These are phyloP conservation scores for Periophthalmus magnuspinnatus DNA, from an alignment of 2,797 vertebrate species.

Conservation along the genomic window DNA sequence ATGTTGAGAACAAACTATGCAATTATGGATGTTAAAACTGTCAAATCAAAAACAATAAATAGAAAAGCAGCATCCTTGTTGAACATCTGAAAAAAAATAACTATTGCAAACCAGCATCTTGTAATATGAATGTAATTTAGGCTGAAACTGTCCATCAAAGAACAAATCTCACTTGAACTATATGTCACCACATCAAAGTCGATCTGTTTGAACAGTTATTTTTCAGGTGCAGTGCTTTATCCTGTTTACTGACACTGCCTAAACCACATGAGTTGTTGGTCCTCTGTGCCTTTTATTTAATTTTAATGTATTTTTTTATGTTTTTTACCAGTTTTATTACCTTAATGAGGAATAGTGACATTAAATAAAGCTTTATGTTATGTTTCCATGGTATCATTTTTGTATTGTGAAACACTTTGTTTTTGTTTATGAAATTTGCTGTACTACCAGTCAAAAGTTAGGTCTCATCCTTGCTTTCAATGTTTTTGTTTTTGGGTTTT, in stretches of 20 bases:
- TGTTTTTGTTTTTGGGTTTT: too few relatives aligned
- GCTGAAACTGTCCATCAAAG: neutral
- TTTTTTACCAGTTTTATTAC: too few relatives aligned
- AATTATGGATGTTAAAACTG: neutral
- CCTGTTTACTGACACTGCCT: neutral
- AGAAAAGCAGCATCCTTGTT: neutral
- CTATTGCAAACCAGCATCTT: neutral
- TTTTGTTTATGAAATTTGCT: too few relatives aligned
- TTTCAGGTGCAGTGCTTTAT: neutral
- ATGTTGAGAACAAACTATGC: too few relatives aligned
- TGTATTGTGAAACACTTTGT: too few relatives aligned
- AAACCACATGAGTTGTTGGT: neutral
- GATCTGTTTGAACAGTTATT: neutral
- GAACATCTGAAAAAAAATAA: neutral
- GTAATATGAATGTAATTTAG: neutral
- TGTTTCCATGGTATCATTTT: too few relatives aligned
- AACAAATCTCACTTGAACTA: neutral
- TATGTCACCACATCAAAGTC: neutral
- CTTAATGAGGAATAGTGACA: too few relatives aligned
- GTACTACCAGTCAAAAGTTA: too few relatives aligned
- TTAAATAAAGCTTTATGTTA: too few relatives aligned
- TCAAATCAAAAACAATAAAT: neutral
- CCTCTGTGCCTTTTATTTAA: too few relatives aligned
- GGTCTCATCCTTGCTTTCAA: too few relatives aligned
- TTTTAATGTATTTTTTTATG: too few relatives aligned